Evolutionary conservation across 2,113 vertebrate genomes (phyloP), one percentile per base, ranked within the genome.

Genomic region (Datnioides undecimradiatus): DNA sequence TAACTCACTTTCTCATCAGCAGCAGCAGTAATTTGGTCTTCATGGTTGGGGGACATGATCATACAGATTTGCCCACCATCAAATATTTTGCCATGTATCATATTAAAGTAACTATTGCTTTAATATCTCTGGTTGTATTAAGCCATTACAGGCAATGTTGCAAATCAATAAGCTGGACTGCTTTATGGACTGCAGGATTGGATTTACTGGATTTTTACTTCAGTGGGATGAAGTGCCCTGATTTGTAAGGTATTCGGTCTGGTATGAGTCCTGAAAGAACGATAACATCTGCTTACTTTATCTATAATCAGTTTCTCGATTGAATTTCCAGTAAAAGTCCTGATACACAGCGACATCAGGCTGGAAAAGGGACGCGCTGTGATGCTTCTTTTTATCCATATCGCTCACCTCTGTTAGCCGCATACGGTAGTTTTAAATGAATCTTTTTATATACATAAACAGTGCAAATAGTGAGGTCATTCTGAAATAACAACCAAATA

Each of bases 131-230:
- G 16, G 19, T 57, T 57, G 55, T 68, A 17, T 82, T 16, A 59
- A 21, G 38, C 16, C 55, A 71, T 86, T 41, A 23, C 38, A 64
- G 46, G 67, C 68, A 58, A 29, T 41, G 49, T 31, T 78, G 27
- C 49, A 76, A 58, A 87, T 90, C 87, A 79, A 81, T 88, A 74
- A 63, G 66, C 17, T 31, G 54, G 48, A 33, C 63, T 64, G 67
- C 73, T 85, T 85, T 63, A 76, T 86, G 52, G 58, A 84, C 82
- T 73, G 54, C 49, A 46, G 40, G 52, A 65, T 69, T 84, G 80
- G 73, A 88, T 90, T 88, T 49, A 66, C 40, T 67, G 73, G 67
- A 52, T 84, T 82, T 69, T 51, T 73, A 40, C 38, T 19, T 76
- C 79, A 74, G 3, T 14, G 52, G 55, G 79, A 89, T 80, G 62